A percentile compares a stretch with the other conserved stretches of the same genome.
Conservation (phyloP, 2,888 invertebrate species). For the Mimachlamys varia region DNA sequence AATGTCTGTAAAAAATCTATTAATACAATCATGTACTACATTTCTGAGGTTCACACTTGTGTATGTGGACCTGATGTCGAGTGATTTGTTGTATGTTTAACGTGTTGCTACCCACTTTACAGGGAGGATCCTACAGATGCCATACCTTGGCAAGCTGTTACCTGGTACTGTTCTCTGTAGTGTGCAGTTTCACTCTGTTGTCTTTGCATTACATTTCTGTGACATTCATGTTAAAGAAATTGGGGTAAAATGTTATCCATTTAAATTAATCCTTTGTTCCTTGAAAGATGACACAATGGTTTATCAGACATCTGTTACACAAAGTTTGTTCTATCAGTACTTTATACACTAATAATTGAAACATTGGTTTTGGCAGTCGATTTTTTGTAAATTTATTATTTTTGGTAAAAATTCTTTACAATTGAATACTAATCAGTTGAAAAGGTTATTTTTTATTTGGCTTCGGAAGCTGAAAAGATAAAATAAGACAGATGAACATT, state of each 20-base stretch:
- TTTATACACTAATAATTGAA: background rate
- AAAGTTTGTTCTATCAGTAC: background rate
- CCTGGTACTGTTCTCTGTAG: background rate
- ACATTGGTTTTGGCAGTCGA: background rate
- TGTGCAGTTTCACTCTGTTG: conserved; percentile 31
- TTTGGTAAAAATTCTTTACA: too few species aligned
- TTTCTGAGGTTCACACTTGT: background rate
- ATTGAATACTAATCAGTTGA: too few species aligned
- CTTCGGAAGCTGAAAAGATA: too few species aligned
- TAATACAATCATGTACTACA: background rate
- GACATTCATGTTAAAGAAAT: background rate
- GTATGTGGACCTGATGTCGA: background rate
- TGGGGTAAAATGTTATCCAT: background rate
- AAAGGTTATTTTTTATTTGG: too few species aligned
- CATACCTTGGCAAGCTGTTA: conserved; percentile 32
- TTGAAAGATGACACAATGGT: background rate
- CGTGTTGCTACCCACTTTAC: conserved; percentile 15
- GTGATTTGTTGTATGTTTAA: background rate
- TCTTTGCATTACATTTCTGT: background rate
- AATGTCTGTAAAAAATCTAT: background rate
- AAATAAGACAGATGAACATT: too few species aligned
- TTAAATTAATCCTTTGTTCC: background rate
- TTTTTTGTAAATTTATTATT: too few species aligned
- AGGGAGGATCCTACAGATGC: conserved; percentile 19
- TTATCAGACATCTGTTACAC: background rate